Conservation (phyloP, 2,888 invertebrate genomes). For the Leptopilina drosophilae region DNA sequence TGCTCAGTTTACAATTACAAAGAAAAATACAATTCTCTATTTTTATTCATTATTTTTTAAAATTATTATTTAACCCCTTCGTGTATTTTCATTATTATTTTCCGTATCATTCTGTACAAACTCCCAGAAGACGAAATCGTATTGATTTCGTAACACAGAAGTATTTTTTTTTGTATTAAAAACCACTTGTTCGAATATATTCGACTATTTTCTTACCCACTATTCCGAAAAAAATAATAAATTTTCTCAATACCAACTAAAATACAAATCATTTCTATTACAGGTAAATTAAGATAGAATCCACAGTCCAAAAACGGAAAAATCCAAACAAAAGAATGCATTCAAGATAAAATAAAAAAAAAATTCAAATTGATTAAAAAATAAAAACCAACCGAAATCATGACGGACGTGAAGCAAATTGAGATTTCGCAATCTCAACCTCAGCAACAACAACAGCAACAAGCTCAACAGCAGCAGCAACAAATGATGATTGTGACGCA, state of each 20-base stretch:
- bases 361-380: not conserved
- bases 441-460: constrained; percentile 67
- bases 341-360: not conserved
- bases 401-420: constrained; percentile 71
- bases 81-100: too few species aligned
- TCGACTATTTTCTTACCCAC: too few species aligned
- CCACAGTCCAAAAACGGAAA: not conserved
- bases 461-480: constrained; percentile 71
- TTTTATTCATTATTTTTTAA: too few species aligned
- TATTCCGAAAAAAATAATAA: too few species aligned
- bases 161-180: too few species aligned
- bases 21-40: too few species aligned
- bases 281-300: constrained; percentile 23
- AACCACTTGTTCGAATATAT: too few species aligned
- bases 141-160: too few species aligned
- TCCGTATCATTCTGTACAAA: too few species aligned
- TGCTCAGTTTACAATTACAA: too few species aligned
- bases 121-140: too few species aligned
- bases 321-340: not conserved
- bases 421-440: constrained; percentile 71
- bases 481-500: constrained; percentile 72
- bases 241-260: not conserved
- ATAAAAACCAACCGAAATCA: constrained; percentile 56
- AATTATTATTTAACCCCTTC: too few species aligned
- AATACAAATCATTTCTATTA: not conserved